phyloP scores from a whole-genome alignment of 2,113 vertebrate species.

The Phalacrocorax aristotelis region DNA sequence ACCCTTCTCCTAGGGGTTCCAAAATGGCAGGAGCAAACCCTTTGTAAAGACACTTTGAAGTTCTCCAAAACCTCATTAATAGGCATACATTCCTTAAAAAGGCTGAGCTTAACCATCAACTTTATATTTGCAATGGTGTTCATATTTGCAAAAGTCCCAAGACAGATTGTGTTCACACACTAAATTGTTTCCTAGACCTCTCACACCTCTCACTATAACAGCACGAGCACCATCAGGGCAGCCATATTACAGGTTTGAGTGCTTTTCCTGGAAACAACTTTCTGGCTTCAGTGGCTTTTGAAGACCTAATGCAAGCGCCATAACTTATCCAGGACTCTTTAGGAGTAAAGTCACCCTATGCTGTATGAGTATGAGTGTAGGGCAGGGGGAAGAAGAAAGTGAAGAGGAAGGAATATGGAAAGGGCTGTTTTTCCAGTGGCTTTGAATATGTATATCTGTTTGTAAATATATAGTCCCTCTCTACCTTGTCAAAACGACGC shows the following conservation, averaged over 20 bases:
- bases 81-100: background rate
- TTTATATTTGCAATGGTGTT: background rate
- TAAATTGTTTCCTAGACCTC: background rate
- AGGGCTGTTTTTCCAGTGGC: background rate
- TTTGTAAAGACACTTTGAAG: background rate
- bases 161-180: background rate
- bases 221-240: background rate
- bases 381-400: background rate
- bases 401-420: background rate
- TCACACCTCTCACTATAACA: background rate
- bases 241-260: background rate
- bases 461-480: slow-evolving; percentile 16
- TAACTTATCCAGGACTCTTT: background rate
- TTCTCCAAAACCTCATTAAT: background rate
- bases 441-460: background rate
- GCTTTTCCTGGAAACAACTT: background rate
- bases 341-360: background rate
- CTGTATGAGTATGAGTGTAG: background rate
- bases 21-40: background rate
- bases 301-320: background rate
- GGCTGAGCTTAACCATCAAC: background rate
- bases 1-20: background rate
- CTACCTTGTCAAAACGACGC: background rate
- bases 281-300: background rate
- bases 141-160: background rate